phyloP scores from a whole-genome alignment of 2,113 vertebrate genomes.

The Speoplatyrhinus poulsoni region DNA sequence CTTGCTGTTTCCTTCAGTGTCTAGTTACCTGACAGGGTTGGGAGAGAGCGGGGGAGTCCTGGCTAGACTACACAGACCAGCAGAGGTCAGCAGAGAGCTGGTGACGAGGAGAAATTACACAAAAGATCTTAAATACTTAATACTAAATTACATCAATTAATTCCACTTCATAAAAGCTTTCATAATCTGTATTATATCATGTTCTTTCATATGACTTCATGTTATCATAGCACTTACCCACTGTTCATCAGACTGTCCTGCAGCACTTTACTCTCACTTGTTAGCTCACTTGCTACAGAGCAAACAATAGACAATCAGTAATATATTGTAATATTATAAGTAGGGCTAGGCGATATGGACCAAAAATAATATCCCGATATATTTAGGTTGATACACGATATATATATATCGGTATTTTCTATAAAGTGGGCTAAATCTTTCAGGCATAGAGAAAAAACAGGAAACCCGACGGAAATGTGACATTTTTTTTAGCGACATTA shows the following conservation, averaged over 20 bases:
- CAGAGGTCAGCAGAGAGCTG: slow-evolving; percentile 88
- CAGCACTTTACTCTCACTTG: slow-evolving; percentile 84
- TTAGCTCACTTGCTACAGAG: slow-evolving; percentile 80
- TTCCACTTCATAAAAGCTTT: neutral
- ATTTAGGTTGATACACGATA: too few relatives aligned
- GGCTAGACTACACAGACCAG: slow-evolving; percentile 84
- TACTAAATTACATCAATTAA: neutral
- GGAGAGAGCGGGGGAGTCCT: slow-evolving; percentile 88
- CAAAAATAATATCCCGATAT: too few relatives aligned
- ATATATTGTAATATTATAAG: too few relatives aligned
- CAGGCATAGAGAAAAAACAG: too few relatives aligned
- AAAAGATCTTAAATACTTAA: neutral
- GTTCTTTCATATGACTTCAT: neutral
- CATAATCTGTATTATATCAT: too few relatives aligned
- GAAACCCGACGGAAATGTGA: too few relatives aligned
- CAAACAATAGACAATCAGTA: slow-evolving; percentile 2
- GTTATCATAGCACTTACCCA: slow-evolving; percentile 77
- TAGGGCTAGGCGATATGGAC: too few relatives aligned
- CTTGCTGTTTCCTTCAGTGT: neutral
- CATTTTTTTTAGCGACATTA: too few relatives aligned
- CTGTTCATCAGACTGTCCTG: slow-evolving; percentile 94
- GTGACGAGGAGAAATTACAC: slow-evolving; percentile 39
- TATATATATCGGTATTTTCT: too few relatives aligned
- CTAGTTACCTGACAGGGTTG: slow-evolving; percentile 83
- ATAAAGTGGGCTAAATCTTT: too few relatives aligned